Conservation (phyloP, 2,113 vertebrate genomes). For the Vanacampus margaritifer region DNA sequence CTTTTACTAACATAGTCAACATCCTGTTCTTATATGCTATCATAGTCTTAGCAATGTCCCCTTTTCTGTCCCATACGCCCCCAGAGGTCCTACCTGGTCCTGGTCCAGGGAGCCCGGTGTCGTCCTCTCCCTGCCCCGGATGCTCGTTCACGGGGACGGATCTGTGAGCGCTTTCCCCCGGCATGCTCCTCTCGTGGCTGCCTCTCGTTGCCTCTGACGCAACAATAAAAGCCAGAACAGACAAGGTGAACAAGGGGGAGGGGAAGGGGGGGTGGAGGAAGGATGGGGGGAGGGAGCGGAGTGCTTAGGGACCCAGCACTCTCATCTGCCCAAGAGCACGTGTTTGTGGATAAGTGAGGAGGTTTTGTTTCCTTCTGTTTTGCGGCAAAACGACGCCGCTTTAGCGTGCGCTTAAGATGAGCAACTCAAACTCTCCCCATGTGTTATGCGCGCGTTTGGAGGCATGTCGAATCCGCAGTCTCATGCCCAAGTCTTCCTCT, state of each 20-base stretch:
- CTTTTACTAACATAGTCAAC: not conserved
- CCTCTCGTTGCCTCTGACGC: slow-evolving; percentile 64
- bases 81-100: slow-evolving; percentile 74
- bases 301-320: slow-evolving; percentile 56
- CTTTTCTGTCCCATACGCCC: slow-evolving; percentile 3
- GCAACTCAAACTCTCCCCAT: slow-evolving; percentile 3
- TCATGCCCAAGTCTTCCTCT: slow-evolving; percentile 46
- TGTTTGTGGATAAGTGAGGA: slow-evolving; percentile 36
- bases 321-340: slow-evolving; percentile 60
- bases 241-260: slow-evolving; percentile 59
- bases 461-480: slow-evolving; percentile 64
- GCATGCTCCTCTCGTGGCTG: slow-evolving; percentile 66
- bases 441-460: slow-evolving; percentile 16
- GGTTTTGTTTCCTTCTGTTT: slow-evolving; percentile 35
- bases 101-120: slow-evolving; percentile 71
- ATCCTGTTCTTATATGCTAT: not conserved
- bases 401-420: slow-evolving; percentile 41
- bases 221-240: slow-evolving; percentile 62
- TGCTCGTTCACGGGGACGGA: slow-evolving; percentile 62
- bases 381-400: slow-evolving; percentile 53
- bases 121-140: slow-evolving; percentile 60
- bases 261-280: slow-evolving; percentile 20
- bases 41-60: not conserved
- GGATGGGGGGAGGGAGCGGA: slow-evolving; percentile 17
- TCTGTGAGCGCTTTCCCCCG: slow-evolving; percentile 72